Conservation (phyloP, 2,888 invertebrate species). For the Platycheirus rosarum region DNA sequence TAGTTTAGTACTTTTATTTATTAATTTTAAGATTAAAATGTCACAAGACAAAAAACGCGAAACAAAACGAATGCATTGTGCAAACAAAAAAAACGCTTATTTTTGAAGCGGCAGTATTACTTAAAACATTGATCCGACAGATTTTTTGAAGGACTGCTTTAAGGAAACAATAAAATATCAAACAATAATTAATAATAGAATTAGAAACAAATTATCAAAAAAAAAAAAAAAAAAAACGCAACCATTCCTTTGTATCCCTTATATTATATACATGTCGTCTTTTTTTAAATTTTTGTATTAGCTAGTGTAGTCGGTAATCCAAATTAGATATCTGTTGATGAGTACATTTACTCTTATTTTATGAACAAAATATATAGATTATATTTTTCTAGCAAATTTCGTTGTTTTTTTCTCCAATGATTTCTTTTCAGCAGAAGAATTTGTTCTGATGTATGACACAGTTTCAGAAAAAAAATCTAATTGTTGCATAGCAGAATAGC, state of each 20-base stretch:
- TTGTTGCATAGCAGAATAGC: too few relatives aligned
- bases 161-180: constrained; percentile 28
- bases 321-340: constrained; percentile 50
- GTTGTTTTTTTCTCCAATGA: neutral
- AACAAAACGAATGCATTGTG: constrained; percentile 25
- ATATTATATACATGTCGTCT: constrained; percentile 30
- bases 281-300: constrained; percentile 16
- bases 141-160: constrained; percentile 42
- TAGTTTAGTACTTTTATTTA: constrained; percentile 20
- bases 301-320: constrained; percentile 43
- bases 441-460: too few relatives aligned
- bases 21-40: constrained; percentile 46
- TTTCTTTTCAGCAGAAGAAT: too few relatives aligned
- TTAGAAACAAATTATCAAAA: constrained; percentile 31
- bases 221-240: constrained; percentile 27
- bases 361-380: constrained; percentile 59
- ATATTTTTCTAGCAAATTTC: constrained; percentile 56
- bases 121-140: constrained; percentile 45
- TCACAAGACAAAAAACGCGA: constrained; percentile 47
- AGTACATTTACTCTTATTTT: constrained; percentile 46
- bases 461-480: too few relatives aligned
- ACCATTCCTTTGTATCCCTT: constrained; percentile 67
- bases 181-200: constrained; percentile 44
- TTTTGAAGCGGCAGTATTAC: constrained; percentile 73
- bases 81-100: constrained; percentile 66